Evolutionary conservation across 2,797 vertebrate genomes (phyloP).

Genomic region (Corythornis leucogaster): DNA sequence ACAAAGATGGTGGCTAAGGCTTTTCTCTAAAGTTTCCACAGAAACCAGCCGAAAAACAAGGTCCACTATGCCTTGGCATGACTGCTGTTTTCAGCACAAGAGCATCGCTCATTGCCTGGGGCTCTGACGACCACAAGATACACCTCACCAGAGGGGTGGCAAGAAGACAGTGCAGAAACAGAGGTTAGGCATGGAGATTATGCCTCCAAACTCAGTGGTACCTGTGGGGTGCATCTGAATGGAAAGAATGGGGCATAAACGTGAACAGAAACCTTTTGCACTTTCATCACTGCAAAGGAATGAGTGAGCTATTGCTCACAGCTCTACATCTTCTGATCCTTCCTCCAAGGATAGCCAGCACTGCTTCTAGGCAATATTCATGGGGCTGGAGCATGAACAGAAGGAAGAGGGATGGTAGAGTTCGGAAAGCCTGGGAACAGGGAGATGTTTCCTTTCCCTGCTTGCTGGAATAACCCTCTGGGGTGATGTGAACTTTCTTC

Average conservation of each 20-base stretch:
- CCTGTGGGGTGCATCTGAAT: not conserved
- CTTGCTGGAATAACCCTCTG: not conserved
- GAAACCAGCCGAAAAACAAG: not conserved
- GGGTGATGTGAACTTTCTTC: not conserved
- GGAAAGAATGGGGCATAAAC: fast-evolving
- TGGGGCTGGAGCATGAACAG: not conserved
- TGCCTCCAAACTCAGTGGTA: fast-evolving
- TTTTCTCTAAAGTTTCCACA: not conserved
- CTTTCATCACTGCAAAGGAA: not conserved
- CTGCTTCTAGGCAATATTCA: fast-evolving
- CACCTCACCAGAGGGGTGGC: not conserved
- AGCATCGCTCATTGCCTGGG: fast-evolving
- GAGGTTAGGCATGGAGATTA: not conserved
- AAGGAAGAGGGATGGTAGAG: not conserved
- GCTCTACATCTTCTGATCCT: not conserved
- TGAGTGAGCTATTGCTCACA: not conserved
- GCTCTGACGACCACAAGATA: fast-evolving
- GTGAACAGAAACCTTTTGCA: not conserved
- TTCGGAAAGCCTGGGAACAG: not conserved
- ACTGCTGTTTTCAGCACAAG: not conserved
- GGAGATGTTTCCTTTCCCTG: not conserved
- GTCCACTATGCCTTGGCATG: fast-evolving
- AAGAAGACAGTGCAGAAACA: not conserved
- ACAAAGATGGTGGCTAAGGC: not conserved
- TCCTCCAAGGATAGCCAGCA: not conserved